Evolutionary conservation across 2,888 invertebrate species (phyloP), one percentile per base, ranked within the genome.

Genomic region (Helobdella robusta): DNA sequence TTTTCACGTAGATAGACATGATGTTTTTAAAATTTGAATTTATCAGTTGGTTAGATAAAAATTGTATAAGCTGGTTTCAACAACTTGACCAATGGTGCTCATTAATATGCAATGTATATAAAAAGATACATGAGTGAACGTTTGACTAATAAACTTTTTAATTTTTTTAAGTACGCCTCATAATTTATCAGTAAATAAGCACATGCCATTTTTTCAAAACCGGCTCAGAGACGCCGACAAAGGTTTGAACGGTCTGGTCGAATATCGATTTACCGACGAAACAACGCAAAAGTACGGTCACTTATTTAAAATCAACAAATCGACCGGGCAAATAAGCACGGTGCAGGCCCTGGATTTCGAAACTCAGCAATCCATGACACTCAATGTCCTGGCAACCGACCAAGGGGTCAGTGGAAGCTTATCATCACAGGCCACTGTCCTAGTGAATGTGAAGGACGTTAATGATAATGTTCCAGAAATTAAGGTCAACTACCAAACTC

Each of bases 221-320:
- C 89, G 0, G 25, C 48, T 50, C 48, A 65, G 44, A 1, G 65
- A 65, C n/a, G 35, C 40, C 2, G 65, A 65, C 36, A 46, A 20
- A 8, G 65, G 65, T 15, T 52, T 48, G 11, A 65, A 65, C 50
- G 65, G 65, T 23, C 48, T 59, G 11, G 60, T 65, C 25, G 11
- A 50, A 2, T 62, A 62, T 32, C 34, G 50, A 34, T 64, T 67
- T 46, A 15, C 54, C 44, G 32, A 58, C 11, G 64, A 67, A 52
- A 67, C 67, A 23, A n/a, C 35, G 30, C 40, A 20, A 34, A 54
- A 58, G 11, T 60, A 34, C 40, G 60, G 56, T 18, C 30, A 36
- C 35, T 32, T 65, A n/a, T 67, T 64, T 60, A 59, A 46, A 4
- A 30, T 67, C 18, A 30, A 54, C 23, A 18, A 44, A 4, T 54